Evolutionary conservation across 2,888 invertebrate genomes (phyloP), one percentile per base, ranked within the genome.

Genomic region (Galerucella nymphaeae): DNA sequence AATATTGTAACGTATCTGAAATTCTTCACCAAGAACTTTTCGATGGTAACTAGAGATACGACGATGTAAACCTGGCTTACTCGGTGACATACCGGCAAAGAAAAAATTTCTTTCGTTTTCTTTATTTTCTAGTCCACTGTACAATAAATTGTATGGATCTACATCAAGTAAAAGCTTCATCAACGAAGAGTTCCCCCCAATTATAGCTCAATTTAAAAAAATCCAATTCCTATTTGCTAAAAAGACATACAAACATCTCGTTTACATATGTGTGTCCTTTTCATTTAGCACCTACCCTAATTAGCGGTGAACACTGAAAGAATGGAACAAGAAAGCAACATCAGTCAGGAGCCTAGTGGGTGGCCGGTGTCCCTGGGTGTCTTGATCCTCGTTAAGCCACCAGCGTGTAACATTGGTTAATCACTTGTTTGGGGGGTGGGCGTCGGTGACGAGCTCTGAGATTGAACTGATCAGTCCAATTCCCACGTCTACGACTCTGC

Each of bases 21-120:
- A 84, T 85, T 84, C 85, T 83, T 81, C 81, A 79, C 76, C 82
- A 82, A 82, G 82, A 84, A 84, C 83, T 84, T 83, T 84, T 81
- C 80, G 85, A 85, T 84, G 82, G 82, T 83, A 84, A 82, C 80
- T 82, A 84, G 81, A 82, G 84, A 85, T 85, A 82, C 83, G 83
- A 77, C 80, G 79, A 50, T n/a, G 50, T 50, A 16, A n/a, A 2
- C 45, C 14, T 5, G 45, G 45, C 14, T 45, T 45, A 45, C 45
- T 45, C 45, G 45, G 45, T 45, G 14, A 45, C 14, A 45, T 45
- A 45, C 45, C 14, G 45, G 45, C 14, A 10, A 45, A 13, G 14
- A 45, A 45, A 23, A 45, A 11, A 45, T 45, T 45, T 45, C 8
- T 30, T 30, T 30, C 30, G 30, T 45, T 45, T 45, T 45, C 14